Evolutionary conservation across 2,113 vertebrate species (phyloP).

Genomic region (Aegotheles bennettii): DNA sequence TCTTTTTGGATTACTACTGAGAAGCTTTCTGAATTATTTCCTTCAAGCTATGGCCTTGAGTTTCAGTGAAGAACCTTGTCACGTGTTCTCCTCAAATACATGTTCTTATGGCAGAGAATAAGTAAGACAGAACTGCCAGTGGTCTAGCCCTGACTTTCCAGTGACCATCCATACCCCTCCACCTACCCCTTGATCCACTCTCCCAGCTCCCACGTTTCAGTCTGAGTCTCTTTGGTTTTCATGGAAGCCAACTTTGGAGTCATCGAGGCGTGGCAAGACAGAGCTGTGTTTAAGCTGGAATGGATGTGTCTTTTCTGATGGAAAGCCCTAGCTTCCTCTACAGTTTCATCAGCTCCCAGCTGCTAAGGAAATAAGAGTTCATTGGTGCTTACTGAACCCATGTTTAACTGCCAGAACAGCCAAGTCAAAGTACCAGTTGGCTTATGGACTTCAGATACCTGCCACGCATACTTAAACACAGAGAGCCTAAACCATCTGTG

Average conservation of each 20-base stretch:
- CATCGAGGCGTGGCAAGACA: background rate
- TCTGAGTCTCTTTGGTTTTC: background rate
- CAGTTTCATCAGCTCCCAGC: background rate
- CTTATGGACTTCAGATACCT: background rate
- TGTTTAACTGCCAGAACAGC: background rate
- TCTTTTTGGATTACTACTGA: background rate
- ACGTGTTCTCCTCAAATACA: background rate
- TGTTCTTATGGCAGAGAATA: fast-evolving
- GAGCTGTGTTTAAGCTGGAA: background rate
- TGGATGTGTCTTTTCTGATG: background rate
- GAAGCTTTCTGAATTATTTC: background rate
- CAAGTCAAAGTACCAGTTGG: background rate
- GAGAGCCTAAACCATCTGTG: background rate
- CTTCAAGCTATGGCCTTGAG: background rate
- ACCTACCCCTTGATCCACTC: background rate
- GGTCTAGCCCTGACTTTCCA: background rate
- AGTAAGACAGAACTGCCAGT: background rate
- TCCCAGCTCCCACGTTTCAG: background rate
- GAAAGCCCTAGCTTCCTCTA: background rate
- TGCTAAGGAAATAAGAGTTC: slow-evolving; percentile 21
- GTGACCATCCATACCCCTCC: background rate
- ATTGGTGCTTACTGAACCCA: background rate
- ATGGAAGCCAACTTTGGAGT: background rate
- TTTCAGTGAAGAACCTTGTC: background rate
- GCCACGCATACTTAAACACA: background rate